phyloP scores from a whole-genome alignment of 2,797 vertebrate species.

The Semotilus atromaculatus region DNA sequence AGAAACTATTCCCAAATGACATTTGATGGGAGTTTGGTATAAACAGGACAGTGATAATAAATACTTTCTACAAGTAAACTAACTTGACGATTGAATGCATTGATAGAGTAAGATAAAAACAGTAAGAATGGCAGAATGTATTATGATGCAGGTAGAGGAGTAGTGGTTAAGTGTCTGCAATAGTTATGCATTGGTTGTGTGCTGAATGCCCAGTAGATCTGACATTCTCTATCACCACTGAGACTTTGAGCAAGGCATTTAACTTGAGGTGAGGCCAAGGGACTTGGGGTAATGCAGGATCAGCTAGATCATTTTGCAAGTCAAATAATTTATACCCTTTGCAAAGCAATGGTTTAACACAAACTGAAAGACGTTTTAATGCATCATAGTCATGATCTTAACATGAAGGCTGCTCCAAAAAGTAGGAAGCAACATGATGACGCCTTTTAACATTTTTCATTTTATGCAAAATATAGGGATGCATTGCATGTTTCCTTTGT shows the following conservation, averaged over 20 bases:
- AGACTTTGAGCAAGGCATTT: not conserved
- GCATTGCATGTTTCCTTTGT: not conserved
- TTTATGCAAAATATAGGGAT: not conserved
- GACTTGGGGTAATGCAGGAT: not conserved
- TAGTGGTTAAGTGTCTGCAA: not conserved
- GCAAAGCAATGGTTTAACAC: not conserved
- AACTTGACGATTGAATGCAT: conserved; percentile 9
- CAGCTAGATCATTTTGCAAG: not conserved
- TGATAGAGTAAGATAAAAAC: not conserved
- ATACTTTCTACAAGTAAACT: conserved; percentile 2
- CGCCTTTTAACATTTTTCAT: not conserved
- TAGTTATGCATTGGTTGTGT: not conserved
- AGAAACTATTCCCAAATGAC: not conserved
- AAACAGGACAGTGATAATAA: conserved; percentile 1
- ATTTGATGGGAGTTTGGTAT: conserved; percentile 8
- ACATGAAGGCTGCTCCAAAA: not conserved
- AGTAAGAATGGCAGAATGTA: not conserved
- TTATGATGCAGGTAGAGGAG: too few relatives aligned
- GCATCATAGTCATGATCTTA: not conserved
- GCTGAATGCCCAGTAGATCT: not conserved
- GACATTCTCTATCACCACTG: not conserved
- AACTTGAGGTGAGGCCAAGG: not conserved
- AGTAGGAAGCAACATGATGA: not conserved
- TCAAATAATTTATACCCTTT: not conserved
- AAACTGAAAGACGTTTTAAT: not conserved